Percentiles rank a stretch among this genome's conserved stretches.
These are phyloP conservation scores for Phaedon cochleariae DNA, from an alignment of 2,888 invertebrate species.

Conservation along the genomic window DNA sequence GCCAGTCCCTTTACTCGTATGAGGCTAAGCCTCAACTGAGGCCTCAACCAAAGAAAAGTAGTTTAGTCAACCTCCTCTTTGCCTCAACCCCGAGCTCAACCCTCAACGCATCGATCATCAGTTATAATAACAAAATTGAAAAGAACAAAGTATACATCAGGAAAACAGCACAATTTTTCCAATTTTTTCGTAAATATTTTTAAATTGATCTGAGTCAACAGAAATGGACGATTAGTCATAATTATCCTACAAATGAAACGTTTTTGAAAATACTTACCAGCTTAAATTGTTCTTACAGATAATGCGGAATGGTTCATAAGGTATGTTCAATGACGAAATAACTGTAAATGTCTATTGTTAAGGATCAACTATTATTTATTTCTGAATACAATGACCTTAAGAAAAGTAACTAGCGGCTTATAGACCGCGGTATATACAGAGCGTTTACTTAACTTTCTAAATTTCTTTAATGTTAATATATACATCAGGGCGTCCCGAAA, in stretches of 20 bases:
- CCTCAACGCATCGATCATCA: no score
- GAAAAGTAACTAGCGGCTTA: constrained; percentile 32
- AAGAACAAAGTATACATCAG: no score
- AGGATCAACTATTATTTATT: constrained; percentile 32
- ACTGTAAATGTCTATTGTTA: constrained; percentile 40
- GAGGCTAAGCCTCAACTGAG: no score
- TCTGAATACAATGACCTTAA: constrained; percentile 37
- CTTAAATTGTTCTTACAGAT: constrained; percentile 6
- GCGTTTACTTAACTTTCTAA: constrained; percentile 5
- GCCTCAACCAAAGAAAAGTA: no score
- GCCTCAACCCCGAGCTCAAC: no score
- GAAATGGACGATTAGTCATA: neutral
- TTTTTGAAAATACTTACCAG: constrained; percentile 11
- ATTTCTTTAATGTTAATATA: no score
- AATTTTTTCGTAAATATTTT: no score
- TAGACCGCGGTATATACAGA: constrained; percentile 4
- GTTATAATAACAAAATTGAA: no score
- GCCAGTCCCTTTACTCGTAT: no score
- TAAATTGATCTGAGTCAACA: neutral
- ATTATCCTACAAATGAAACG: neutral
- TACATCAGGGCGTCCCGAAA: no score
- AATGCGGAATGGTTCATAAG: constrained; percentile 32
- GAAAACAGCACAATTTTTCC: no score
- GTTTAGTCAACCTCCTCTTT: no score
- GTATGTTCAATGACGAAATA: constrained; percentile 41